Evolutionary conservation across 2,888 invertebrate genomes (phyloP), one percentile per base, ranked within the genome.

Genomic region (Aspidiotus destructor): DNA sequence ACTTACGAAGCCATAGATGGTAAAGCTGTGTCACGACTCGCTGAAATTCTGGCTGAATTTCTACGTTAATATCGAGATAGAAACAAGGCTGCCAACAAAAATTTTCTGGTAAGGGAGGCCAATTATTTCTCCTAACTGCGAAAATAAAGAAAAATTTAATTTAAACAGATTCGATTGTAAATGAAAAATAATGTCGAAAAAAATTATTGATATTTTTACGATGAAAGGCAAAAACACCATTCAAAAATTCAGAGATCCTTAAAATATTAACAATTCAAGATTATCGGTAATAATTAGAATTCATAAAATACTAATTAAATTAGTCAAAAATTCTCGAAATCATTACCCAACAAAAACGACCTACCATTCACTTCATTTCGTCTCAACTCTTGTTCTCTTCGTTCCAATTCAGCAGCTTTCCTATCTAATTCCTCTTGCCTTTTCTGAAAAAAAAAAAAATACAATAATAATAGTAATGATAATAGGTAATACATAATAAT

Each of bases 41-140:
- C 79, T 99, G 98, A 80, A 99, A 99, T 78, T 98, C 96, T 62
- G 92, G 82, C 40, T 97, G 96, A 78, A 99, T 99, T 77, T 99
- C 99, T 60, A 99, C 91, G 78, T 93, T 92, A 74, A 99, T 96
- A 79, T 99, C 98, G 82, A 99, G 98, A 79, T 98, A 98, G 81
- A 99, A 99, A 79, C 99, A 99, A 0, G 99, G 98, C 77, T 96
- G 92, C 71, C 97, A 84, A 71, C 93, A 95, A 75, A 91, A 92
- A 75, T 88, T 88, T 67, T 88, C 86, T 0, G 99, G 98, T 72
- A 99, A 79, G 0, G 99, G 99, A 1, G 99, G 99, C 96, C 97
- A 99, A 80, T 99, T 99, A 78, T 99, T 97, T 73, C 89, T 83
- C 73, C 92, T 80, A 69, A 81, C 84, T 83, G 75, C 68, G n/a